Base-by-base conservation (phyloP, 2,113 vertebrate genomes). In the Chaetorhynchus papuensis region DNA sequence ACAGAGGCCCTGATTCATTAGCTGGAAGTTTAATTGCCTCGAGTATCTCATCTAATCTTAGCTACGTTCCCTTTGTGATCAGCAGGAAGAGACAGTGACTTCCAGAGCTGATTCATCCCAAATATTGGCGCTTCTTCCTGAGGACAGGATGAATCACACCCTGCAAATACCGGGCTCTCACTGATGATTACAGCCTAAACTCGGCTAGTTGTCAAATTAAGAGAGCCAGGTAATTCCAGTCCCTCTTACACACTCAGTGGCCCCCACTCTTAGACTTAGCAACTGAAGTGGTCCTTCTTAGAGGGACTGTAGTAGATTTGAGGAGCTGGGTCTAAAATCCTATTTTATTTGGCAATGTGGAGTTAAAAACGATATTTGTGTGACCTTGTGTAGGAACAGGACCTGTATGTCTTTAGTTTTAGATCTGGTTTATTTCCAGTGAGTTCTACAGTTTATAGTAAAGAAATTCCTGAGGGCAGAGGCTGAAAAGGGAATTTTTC, bases 71-170 rank as follows among this genome's bases (percentile, higher is more conserved):
- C 11, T 53, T 49, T 24, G 33, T 44, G 64, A 69, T 10, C 74
- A 47, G 49, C 3, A 35, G 39, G 45, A 81, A 59, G 60, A 60
- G 28, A n/a, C 18, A 65, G 31, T 11, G 63, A 52, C 42, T 93
- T 90, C 65, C 82, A 95, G 59, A 0, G 0, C 20, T 94, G 94
- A 97, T 93, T 95, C 85, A 96, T 54, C 50, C 66, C 35, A 31
- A 59, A 42, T 66, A 57, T n/a, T 21, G n/a, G 53, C 0, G 7
- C 47, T 74, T 5, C 42, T 83, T 90, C 65, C 78, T 31, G 79
- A 93, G 79, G 42, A 50, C 27, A 54, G 63, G 68, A 66, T 95
- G 94, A 95, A 70, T 96, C 94, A 92, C 54, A 54, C 5, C 0
- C 42, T 77, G 71, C 66, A 70, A 59, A 57, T 14, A n/a, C 66